Percentiles rank a stretch among this genome's conserved stretches.
Conservation (phyloP, 2,888 invertebrate genomes). For the Drosophila parthenogenetica region DNA sequence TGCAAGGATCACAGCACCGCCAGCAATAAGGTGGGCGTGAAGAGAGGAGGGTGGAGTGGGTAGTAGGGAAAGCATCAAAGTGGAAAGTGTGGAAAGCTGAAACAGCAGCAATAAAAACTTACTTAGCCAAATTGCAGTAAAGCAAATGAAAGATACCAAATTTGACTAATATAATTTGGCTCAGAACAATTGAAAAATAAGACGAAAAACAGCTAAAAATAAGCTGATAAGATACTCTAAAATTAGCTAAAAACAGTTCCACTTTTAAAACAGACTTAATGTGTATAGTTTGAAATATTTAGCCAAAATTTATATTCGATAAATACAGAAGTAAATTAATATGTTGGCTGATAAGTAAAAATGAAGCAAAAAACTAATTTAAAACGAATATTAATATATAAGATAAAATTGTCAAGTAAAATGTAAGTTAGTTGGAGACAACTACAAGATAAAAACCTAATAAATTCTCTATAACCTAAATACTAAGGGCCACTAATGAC, state of each 20-base stretch:
- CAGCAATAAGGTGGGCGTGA: neutral
- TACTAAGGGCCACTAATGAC: no score
- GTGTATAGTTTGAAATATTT: no score
- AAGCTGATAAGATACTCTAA: neutral
- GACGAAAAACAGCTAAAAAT: neutral
- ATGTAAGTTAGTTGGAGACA: no score
- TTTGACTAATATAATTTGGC: constrained; percentile 62
- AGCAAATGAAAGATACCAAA: constrained; percentile 59
- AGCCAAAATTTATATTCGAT: no score
- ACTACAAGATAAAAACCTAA: no score
- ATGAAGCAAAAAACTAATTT: no score
- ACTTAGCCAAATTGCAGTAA: constrained; percentile 75
- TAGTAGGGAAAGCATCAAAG: neutral
- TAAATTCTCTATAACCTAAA: no score
- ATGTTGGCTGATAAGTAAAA: no score
- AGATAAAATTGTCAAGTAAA: no score
- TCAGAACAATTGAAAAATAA: neutral
- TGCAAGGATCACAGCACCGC: constrained; percentile 34
- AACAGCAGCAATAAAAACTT: constrained; percentile 65
- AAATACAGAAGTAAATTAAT: no score
- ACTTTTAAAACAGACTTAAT: no score
- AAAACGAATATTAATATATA: no score
- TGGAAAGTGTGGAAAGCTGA: constrained; percentile 1
- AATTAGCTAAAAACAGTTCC: neutral
- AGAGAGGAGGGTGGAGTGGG: neutral